Evolutionary conservation across 2,113 vertebrate species (phyloP).

Genomic region (Marcusenius ussheri): DNA sequence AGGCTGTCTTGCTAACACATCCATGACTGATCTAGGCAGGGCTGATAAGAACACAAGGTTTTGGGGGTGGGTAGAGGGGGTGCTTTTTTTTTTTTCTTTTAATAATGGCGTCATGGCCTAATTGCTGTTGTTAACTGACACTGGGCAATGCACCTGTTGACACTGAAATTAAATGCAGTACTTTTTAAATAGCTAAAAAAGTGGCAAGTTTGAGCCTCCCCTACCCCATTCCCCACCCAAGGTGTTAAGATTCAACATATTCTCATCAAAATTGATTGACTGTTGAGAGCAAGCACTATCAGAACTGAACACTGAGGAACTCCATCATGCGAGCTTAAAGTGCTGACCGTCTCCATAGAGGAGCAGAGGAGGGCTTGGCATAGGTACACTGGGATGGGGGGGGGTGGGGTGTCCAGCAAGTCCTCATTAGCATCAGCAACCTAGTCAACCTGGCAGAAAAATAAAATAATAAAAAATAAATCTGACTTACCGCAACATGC

Average conservation of each 20-base stretch:
- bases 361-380: constrained; percentile 30
- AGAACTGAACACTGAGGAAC: constrained; percentile 22
- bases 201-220: background rate
- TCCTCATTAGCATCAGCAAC: constrained; percentile 36
- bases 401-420: constrained; percentile 26
- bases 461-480: background rate
- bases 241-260: constrained; percentile 6
- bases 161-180: background rate
- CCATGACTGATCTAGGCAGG: constrained; percentile 16
- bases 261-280: constrained; percentile 16
- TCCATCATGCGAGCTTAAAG: constrained; percentile 40
- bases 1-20: constrained; percentile 9
- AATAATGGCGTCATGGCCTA: background rate
- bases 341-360: constrained; percentile 38
- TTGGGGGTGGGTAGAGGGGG: background rate
- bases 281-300: constrained; percentile 31
- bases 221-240: background rate
- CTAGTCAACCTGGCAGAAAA: constrained; percentile 17
- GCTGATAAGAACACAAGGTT: background rate
- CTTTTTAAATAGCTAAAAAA: background rate
- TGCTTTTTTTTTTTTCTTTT: background rate
- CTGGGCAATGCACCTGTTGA: background rate
- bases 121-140: background rate
- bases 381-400: background rate
- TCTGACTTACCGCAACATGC: constrained; percentile 2